Evolutionary conservation across 2,113 vertebrate genomes (phyloP).

Genomic region (Capreolus pygargus): DNA sequence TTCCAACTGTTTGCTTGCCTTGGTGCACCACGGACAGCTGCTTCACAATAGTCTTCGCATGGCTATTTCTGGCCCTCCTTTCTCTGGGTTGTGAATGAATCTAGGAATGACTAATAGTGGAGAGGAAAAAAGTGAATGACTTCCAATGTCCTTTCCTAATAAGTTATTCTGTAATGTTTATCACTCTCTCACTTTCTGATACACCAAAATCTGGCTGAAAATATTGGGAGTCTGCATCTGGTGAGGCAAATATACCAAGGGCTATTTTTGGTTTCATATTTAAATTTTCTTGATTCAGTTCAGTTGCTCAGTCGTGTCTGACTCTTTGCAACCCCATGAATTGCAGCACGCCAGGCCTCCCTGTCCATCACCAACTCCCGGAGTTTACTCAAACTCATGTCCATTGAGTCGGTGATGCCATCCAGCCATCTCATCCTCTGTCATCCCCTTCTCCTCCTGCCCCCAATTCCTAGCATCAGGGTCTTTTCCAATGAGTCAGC

Average conservation of each 20-base stretch:
- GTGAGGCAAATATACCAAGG: not conserved
- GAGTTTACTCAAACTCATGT: too few relatives aligned
- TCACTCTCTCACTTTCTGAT: not conserved
- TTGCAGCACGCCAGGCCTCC: too few relatives aligned
- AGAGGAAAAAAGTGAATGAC: not conserved
- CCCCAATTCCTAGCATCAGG: too few relatives aligned
- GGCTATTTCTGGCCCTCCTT: constrained; percentile 49
- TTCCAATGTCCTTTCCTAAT: constrained; percentile 1
- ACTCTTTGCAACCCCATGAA: too few relatives aligned
- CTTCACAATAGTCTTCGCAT: not conserved
- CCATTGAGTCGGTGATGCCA: too few relatives aligned
- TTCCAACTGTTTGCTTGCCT: constrained; percentile 56
- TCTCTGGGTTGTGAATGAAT: constrained; percentile 25
- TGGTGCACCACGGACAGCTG: constrained; percentile 39
- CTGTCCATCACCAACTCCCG: too few relatives aligned
- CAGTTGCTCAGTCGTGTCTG: too few relatives aligned
- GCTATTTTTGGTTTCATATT: not conserved
- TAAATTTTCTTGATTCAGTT: not conserved
- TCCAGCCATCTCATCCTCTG: too few relatives aligned
- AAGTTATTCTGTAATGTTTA: not conserved
- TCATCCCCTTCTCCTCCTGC: too few relatives aligned
- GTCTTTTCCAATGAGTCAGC: too few relatives aligned
- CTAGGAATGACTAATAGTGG: constrained; percentile 30
- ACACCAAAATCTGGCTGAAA: not conserved
- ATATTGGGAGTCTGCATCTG: not conserved